These are phyloP conservation scores for Acleris sparsana DNA, from an alignment of 2,888 invertebrate species.

Conservation along the genomic window DNA sequence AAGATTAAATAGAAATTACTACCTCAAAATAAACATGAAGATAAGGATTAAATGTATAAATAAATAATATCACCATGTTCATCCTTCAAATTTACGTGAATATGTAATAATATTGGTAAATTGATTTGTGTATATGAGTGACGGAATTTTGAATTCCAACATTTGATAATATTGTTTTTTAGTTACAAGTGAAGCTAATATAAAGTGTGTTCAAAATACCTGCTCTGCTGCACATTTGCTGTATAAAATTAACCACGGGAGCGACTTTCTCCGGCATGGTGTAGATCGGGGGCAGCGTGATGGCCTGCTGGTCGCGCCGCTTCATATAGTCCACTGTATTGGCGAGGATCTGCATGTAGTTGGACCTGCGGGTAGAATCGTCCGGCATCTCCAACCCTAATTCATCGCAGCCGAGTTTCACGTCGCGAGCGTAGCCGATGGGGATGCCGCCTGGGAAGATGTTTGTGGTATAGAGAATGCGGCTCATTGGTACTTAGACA, in stretches of 20 bases:
- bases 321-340: slow-evolving; percentile 65
- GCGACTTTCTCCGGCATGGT: slow-evolving; percentile 65
- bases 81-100: too few relatives aligned
- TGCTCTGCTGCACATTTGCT: slow-evolving; percentile 59
- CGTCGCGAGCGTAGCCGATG: slow-evolving; percentile 65
- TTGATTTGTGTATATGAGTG: too few relatives aligned
- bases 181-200: too few relatives aligned
- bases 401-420: slow-evolving; percentile 56
- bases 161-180: too few relatives aligned
- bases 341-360: slow-evolving; percentile 60
- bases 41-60: too few relatives aligned
- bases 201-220: slow-evolving; percentile 47
- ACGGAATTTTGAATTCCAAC: too few relatives aligned
- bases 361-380: slow-evolving; percentile 40
- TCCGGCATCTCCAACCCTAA: slow-evolving; percentile 63
- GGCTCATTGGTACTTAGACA: too few relatives aligned
- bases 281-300: slow-evolving; percentile 61
- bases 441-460: slow-evolving; percentile 59
- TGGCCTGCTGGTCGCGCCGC: slow-evolving; percentile 44
- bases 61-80: too few relatives aligned
- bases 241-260: slow-evolving; percentile 57
- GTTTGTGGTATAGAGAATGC: not conserved
- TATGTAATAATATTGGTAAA: too few relatives aligned
- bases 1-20: too few relatives aligned
- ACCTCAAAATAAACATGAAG: too few relatives aligned